Percentiles rank a stretch among this genome's conserved stretches.
Conservation (phyloP, 2,797 vertebrate species). For the Spondyliosoma cantharus region DNA sequence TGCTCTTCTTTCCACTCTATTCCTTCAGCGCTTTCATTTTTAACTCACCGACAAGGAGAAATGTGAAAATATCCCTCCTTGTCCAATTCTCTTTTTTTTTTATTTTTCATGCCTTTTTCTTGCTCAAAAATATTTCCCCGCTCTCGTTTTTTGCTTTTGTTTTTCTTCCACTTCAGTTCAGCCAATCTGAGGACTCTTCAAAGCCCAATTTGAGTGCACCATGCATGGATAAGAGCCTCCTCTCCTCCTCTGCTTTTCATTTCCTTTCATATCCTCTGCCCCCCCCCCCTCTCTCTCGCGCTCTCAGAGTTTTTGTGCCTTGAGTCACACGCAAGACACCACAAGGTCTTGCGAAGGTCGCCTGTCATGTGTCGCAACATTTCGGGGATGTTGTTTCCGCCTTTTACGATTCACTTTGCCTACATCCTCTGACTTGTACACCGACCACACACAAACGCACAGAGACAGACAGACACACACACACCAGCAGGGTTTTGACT, state of each 20-base stretch:
- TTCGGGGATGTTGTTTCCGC: conserved; percentile 28
- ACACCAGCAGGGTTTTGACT: conserved; percentile 45
- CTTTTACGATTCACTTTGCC: conserved; percentile 31
- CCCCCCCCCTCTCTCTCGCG: neutral
- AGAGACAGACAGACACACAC: conserved; percentile 21
- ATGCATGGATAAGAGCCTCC: neutral
- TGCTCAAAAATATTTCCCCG: neutral
- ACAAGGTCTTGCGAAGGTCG: conserved; percentile 56
- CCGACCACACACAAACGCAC: neutral
- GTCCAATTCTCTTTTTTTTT: conserved; percentile 3
- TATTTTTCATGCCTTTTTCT: neutral
- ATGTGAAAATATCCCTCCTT: neutral
- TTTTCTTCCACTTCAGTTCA: conserved; percentile 41
- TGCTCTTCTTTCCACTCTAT: neutral
- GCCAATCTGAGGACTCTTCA: conserved; percentile 35
- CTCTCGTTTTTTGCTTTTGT: conserved; percentile 44
- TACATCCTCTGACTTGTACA: neutral
- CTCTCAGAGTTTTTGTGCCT: conserved; percentile 15
- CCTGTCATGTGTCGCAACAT: conserved; percentile 38
- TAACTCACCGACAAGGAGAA: neutral
- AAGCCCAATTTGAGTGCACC: conserved; percentile 19
- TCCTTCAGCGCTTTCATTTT: conserved; percentile 2
- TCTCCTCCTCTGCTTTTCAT: conserved; percentile 15
- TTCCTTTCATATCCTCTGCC: conserved; percentile 18
- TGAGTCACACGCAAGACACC: conserved; percentile 14